Conservation (phyloP, 2,888 invertebrate species). For the Drosophila bunnanda region DNA sequence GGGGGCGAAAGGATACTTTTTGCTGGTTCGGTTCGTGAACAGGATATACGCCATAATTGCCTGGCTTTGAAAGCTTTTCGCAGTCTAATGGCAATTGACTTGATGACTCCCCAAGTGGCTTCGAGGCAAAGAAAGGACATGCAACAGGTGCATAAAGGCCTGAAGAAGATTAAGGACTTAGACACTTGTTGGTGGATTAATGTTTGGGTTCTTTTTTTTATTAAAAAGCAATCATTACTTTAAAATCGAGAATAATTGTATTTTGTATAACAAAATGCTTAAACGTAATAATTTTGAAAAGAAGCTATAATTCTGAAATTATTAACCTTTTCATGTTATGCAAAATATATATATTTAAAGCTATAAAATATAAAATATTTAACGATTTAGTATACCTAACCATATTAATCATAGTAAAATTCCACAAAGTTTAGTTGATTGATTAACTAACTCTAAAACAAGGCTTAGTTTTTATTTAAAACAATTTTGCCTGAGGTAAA, state of each 20-base stretch:
- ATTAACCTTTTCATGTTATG: not conserved
- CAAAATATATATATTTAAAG: not conserved
- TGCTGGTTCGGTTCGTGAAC: slow-evolving; percentile 63
- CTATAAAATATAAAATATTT: no score
- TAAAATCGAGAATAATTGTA: no score
- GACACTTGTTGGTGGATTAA: slow-evolving; percentile 3
- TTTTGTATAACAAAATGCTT: no score
- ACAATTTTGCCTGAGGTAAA: not conserved
- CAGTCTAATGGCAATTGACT: slow-evolving; percentile 26
- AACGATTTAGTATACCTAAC: no score
- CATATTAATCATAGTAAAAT: not conserved
- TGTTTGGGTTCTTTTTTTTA: not conserved
- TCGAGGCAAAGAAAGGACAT: slow-evolving; percentile 11
- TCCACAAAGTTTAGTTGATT: not conserved
- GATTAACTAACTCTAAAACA: not conserved
- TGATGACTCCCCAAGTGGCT: slow-evolving; percentile 20
- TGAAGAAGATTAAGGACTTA: not conserved
- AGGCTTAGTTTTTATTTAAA: not conserved
- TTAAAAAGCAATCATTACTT: no score
- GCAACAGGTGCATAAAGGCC: slow-evolving; percentile 56
- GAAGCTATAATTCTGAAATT: not conserved
- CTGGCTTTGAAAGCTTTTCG: slow-evolving; percentile 30
- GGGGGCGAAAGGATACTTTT: slow-evolving; percentile 61
- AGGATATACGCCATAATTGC: slow-evolving; percentile 73
- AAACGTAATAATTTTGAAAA: no score